Evolutionary conservation across 1,140 invertebrate genomes (phyloP).

Genomic region (Eriocheir sinensis): DNA sequence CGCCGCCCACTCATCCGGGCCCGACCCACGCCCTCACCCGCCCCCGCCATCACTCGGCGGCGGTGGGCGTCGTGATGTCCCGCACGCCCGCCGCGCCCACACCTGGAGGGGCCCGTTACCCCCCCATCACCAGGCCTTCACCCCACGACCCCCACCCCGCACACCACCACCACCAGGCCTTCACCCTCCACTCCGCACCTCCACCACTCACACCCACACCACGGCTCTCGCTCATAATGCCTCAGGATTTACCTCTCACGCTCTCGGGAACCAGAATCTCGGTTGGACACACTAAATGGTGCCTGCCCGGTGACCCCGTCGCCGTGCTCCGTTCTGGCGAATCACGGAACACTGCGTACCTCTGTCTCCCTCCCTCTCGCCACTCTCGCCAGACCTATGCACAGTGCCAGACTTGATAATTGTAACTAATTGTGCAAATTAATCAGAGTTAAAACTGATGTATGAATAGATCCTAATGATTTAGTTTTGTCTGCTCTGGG

Average conservation of each 20-base stretch:
- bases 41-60: not conserved
- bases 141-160: not conserved
- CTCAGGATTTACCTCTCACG: slow-evolving; percentile 14
- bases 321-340: not conserved
- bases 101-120: not conserved
- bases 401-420: too few relatives aligned
- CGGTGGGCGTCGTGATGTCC: slow-evolving; percentile 18
- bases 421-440: too few relatives aligned
- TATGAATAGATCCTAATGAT: too few relatives aligned
- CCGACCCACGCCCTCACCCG: not conserved
- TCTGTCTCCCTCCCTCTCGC: not conserved
- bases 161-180: not conserved
- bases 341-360: not conserved
- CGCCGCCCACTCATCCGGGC: not conserved
- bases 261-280: not conserved
- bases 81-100: not conserved
- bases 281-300: not conserved
- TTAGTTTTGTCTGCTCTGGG: too few relatives aligned
- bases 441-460: too few relatives aligned
- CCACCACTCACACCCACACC: not conserved
- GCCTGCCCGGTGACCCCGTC: not conserved
- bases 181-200: too few relatives aligned
- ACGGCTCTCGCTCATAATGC: not conserved
- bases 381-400: too few relatives aligned
- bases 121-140: not conserved